Evolutionary conservation across 2,113 vertebrate species (phyloP).

Genomic region (Syrrhaptes paradoxus): DNA sequence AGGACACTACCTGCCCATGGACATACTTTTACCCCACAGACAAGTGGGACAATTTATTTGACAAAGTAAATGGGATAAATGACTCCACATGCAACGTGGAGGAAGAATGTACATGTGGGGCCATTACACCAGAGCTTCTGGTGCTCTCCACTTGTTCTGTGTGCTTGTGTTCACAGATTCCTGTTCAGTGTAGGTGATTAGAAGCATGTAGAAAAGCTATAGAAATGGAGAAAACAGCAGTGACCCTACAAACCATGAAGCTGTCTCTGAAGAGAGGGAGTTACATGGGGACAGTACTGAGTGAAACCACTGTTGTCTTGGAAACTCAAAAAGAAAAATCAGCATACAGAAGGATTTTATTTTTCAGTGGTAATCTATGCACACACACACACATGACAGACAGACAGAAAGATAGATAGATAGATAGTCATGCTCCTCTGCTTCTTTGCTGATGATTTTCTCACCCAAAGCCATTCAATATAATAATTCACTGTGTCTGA

Average conservation of each 20-base stretch:
- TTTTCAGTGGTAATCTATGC: background rate
- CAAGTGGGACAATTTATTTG: background rate
- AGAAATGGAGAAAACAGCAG: background rate
- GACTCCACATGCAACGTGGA: background rate
- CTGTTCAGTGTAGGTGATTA: background rate
- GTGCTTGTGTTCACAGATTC: background rate
- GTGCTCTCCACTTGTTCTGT: background rate
- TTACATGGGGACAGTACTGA: conserved; percentile 24
- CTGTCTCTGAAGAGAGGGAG: background rate
- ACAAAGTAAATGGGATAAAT: background rate
- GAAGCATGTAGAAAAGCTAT: background rate
- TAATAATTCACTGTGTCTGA: background rate
- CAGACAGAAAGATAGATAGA: background rate
- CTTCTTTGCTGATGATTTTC: background rate
- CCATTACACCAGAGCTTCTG: background rate
- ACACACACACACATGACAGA: background rate
- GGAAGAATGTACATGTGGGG: rapidly evolving
- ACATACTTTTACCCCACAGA: background rate
- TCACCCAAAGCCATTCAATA: background rate
- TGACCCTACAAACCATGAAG: background rate
- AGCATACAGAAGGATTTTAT: conserved; percentile 28
- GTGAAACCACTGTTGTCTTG: conserved; percentile 58
- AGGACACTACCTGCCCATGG: background rate
- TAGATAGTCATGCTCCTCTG: background rate
- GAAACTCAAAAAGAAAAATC: conserved; percentile 54